A percentile compares a stretch with the other conserved stretches of the same genome.
phyloP scores from a whole-genome alignment of 1,140 invertebrate species.

The Bombus confusus region DNA sequence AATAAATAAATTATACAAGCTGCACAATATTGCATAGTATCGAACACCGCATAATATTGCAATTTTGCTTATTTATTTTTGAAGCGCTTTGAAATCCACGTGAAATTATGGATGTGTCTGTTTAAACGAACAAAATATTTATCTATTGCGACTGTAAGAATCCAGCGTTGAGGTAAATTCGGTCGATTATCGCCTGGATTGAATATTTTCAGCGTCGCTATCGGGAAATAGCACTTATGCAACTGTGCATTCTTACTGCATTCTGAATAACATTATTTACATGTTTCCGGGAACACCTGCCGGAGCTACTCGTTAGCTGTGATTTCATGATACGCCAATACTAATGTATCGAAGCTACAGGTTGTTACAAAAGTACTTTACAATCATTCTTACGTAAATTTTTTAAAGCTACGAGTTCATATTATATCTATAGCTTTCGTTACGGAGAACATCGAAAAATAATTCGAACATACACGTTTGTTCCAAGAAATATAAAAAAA shows the following conservation, averaged over 20 bases:
- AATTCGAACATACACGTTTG: too few relatives aligned
- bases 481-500: too few relatives aligned
- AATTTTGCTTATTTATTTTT: too few relatives aligned
- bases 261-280: conserved; percentile 58
- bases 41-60: too few relatives aligned
- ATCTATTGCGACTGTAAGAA: conserved; percentile 8
- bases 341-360: neutral
- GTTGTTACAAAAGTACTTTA: neutral
- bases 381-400: too few relatives aligned
- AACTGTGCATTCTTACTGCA: conserved; percentile 45
- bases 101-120: too few relatives aligned
- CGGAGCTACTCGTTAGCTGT: conserved; percentile 26
- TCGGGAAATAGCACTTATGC: conserved; percentile 45
- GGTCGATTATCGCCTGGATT: conserved; percentile 41
- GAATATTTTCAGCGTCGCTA: neutral
- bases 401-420: too few relatives aligned
- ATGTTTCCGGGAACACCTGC: conserved; percentile 56
- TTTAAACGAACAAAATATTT: neutral
- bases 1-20: too few relatives aligned
- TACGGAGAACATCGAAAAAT: too few relatives aligned
- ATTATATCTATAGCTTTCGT: too few relatives aligned
- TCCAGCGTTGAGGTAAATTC: neutral
- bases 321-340: neutral
- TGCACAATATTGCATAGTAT: too few relatives aligned
- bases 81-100: too few relatives aligned